These are phyloP conservation scores for Rhincodon typus DNA, from an alignment of 2,797 vertebrate species.

Conservation along the genomic window DNA sequence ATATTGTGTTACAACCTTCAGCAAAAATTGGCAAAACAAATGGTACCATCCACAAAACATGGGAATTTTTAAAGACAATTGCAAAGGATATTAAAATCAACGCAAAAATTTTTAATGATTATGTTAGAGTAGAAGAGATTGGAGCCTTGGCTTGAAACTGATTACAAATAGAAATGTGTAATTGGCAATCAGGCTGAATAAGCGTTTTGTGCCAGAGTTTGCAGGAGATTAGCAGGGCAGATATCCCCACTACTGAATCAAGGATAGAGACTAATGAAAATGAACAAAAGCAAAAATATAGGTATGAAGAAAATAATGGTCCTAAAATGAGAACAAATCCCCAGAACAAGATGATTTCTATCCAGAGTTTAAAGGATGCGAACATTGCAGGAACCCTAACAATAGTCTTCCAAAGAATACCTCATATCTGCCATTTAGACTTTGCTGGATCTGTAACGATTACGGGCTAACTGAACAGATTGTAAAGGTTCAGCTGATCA, in stretches of 20 bases:
- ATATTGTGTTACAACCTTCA: neutral
- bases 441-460: neutral
- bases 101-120: neutral
- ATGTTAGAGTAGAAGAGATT: neutral
- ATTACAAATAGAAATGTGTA: neutral
- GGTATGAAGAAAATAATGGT: neutral
- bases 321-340: neutral
- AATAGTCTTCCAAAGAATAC: too few species aligned
- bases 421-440: neutral
- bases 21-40: neutral
- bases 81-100: neutral
- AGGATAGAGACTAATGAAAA: neutral
- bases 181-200: neutral
- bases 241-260: neutral
- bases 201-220: neutral
- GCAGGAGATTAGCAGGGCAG: neutral
- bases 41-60: neutral
- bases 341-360: neutral
- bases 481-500: neutral
- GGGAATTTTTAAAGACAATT: neutral
- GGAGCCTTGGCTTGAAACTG: too few species aligned
- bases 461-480: neutral
- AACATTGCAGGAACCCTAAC: neutral
- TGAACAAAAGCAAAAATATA: neutral
- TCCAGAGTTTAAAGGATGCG: neutral